A percentile compares a stretch with the other conserved stretches of the same genome.
These are phyloP conservation scores for Polymixis flavicincta DNA, from an alignment of 2,888 invertebrate genomes.

Conservation along the genomic window DNA sequence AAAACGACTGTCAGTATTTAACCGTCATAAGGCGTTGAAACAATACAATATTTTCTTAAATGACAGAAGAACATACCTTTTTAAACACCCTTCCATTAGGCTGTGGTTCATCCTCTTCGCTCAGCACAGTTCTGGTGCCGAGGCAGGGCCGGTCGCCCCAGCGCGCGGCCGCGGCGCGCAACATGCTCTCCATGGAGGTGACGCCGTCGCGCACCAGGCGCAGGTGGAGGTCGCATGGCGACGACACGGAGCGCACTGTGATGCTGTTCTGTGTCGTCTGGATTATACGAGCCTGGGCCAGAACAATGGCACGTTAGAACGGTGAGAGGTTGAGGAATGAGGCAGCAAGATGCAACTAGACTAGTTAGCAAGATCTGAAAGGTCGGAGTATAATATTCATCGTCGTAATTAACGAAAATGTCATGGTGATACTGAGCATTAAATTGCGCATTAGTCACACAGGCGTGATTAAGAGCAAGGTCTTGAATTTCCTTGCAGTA, in stretches of 20 bases:
- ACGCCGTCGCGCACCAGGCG: slow-evolving; percentile 94
- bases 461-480: slow-evolving; percentile 17
- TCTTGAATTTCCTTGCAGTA: slow-evolving; percentile 9
- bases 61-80: slow-evolving; percentile 91
- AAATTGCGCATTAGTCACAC: not conserved
- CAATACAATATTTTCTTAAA: not conserved
- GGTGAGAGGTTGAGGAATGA: not conserved
- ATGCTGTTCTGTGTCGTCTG: slow-evolving; percentile 92
- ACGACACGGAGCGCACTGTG: slow-evolving; percentile 93
- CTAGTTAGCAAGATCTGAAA: not conserved
- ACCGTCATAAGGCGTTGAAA: not conserved
- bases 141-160: slow-evolving; percentile 94
- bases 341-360: not conserved
- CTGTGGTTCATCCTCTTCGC: slow-evolving; percentile 98
- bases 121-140: slow-evolving; percentile 97
- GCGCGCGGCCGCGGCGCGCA: slow-evolving; percentile 94
- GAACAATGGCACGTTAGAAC: not conserved
- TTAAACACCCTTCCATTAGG: slow-evolving; percentile 98
- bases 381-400: not conserved
- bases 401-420: slow-evolving; percentile 1
- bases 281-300: slow-evolving; percentile 92
- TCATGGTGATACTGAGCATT: not conserved
- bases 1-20: not conserved
- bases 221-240: slow-evolving; percentile 93
- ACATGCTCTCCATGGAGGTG: slow-evolving; percentile 95